Conservation (phyloP, 2,113 vertebrate species). For the Cyprinus carpio region DNA sequence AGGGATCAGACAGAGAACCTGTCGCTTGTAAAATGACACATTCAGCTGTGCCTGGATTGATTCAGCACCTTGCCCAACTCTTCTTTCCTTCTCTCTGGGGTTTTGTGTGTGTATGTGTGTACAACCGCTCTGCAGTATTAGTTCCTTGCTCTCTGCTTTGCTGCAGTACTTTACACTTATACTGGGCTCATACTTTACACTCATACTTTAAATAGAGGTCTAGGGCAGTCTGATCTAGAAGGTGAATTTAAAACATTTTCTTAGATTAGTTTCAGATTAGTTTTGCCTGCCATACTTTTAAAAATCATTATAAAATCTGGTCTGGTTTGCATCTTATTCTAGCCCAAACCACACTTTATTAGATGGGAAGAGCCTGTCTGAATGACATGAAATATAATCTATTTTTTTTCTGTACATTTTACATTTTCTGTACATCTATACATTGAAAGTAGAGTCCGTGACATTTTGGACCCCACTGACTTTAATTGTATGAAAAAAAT, state of each 20-base stretch:
- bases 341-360: background rate
- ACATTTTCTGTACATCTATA: no score
- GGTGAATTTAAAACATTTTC: background rate
- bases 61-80: conserved; percentile 38
- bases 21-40: conserved; percentile 33
- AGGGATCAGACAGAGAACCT: conserved; percentile 21
- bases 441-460: no score
- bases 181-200: no score
- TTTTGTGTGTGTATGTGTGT: conserved; percentile 33
- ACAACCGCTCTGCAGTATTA: background rate
- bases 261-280: background rate
- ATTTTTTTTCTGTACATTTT: no score
- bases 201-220: background rate
- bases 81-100: background rate
- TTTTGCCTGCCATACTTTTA: background rate
- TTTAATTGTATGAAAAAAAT: no score
- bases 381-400: background rate
- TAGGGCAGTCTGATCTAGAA: background rate
- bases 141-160: conserved; percentile 21
- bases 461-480: no score
- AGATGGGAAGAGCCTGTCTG: background rate
- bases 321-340: background rate
- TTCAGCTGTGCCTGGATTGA: conserved; percentile 44
- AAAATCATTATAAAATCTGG: background rate
- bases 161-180: conserved; percentile 13